Base-by-base conservation (phyloP, 1,140 invertebrate genomes). In the Agrilus planipennis region DNA sequence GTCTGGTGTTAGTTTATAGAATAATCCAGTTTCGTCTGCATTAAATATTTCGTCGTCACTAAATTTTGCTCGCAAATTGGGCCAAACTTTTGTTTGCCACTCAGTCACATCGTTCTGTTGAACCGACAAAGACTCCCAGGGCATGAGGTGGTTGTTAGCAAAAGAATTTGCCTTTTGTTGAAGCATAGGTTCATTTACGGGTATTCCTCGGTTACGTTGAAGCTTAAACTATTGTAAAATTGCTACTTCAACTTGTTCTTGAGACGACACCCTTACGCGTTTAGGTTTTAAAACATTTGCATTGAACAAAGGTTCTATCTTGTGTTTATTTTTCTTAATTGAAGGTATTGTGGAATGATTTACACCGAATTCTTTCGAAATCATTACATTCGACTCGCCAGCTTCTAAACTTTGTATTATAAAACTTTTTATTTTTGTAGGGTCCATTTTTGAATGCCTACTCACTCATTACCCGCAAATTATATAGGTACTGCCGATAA, bases 21-120 rank as follows among this genome's bases (percentile, higher is more conserved):
- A 67, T 3, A 66, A 41, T 3, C 55, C 58, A 3, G 56, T 63
- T 52, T 68, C 62, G 47, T 67, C 60, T 10, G 45, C 53, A 43
- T 65, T 69, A 32, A 32, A 32, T 5, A 15, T 32, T 15, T 32
- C 12, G 19, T 32, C n/a, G 15, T 16, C 30, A 17, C 30, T 16
- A 17, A 16, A 32, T 9, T 12, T 15, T 6, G 7, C 19, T 32
- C 19, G 3, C 7, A 32, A 17, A 11, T 11, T 32, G 16, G 17
- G 12, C 19, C 23, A 39, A n/a, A 22, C 14, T 10, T 37, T 37
- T 9, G 22, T 25, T 22, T 4, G 35, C 19, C 19, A 37, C n/a
- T 22, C 35, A 12, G 4, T 37, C 12, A 22, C 18, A 16, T 22
- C 29, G 18, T 27, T 17, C n/a, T 23, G 12, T 28, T 12, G 17